A percentile compares a stretch with the other conserved stretches of the same genome.
Conservation (phyloP, 2,797 vertebrate species). For the Aselliscus stoliczkanus region DNA sequence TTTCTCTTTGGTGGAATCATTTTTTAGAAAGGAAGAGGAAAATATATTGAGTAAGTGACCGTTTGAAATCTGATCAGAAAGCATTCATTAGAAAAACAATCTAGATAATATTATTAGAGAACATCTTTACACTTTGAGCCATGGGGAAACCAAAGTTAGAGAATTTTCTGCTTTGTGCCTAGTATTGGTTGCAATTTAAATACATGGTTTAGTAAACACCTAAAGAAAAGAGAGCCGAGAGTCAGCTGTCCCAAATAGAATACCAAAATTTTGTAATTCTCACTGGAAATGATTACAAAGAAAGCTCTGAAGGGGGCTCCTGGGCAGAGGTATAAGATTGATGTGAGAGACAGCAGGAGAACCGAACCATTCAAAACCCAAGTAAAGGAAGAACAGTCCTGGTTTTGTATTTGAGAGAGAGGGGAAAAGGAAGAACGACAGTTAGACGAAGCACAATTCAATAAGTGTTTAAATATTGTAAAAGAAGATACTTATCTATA, state of each 20-base stretch:
- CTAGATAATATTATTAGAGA: not conserved
- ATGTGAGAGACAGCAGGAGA: not conserved
- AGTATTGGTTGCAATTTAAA: not conserved
- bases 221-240: too few species aligned
- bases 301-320: not conserved
- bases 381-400: not conserved
- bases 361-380: not conserved
- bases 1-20: not conserved
- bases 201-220: not conserved
- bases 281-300: not conserved
- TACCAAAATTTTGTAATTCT: not conserved
- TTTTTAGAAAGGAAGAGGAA: constrained; percentile 1
- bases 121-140: not conserved
- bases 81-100: not conserved
- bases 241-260: not conserved
- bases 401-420: not conserved
- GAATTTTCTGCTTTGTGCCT: not conserved
- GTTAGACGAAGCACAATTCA: not conserved
- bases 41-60: not conserved
- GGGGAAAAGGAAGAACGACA: not conserved
- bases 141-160: not conserved
- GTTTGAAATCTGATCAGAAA: not conserved
- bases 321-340: too few species aligned
- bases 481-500: not conserved
- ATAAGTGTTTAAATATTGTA: not conserved